These are phyloP conservation scores for Macrocentrus cingulum DNA, from an alignment of 1,140 invertebrate species.

Conservation along the genomic window DNA sequence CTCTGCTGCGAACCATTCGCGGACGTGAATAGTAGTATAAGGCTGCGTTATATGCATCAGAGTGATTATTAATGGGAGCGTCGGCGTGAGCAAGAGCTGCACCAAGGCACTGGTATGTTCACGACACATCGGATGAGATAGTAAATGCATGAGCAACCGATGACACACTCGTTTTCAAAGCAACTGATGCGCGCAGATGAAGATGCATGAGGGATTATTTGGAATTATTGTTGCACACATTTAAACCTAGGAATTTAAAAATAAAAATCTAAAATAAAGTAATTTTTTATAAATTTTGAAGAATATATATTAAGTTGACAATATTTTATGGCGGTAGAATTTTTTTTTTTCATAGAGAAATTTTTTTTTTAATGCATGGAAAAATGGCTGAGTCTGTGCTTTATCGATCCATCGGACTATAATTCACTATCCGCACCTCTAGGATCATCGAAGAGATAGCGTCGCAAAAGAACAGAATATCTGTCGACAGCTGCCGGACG, in stretches of 20 bases:
- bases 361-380: too few species aligned
- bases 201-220: too few species aligned
- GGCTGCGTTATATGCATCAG: constrained; percentile 48
- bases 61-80: constrained; percentile 52
- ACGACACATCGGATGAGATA: constrained; percentile 33
- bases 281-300: too few species aligned
- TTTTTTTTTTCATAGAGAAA: too few species aligned
- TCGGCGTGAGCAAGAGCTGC: constrained; percentile 44
- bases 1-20: neutral
- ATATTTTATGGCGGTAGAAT: too few species aligned
- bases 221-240: too few species aligned
- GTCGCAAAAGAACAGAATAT: constrained; percentile 45
- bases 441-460: constrained; percentile 40
- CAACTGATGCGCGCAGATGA: too few species aligned
- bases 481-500: constrained; percentile 44
- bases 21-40: constrained; percentile 38
- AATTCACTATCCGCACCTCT: constrained; percentile 43
- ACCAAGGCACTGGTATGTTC: constrained; percentile 41
- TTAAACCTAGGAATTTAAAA: too few species aligned
- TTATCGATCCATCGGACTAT: constrained; percentile 42
- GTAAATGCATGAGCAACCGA: neutral
- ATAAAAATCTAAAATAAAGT: too few species aligned
- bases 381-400: constrained; percentile 33
- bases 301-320: too few species aligned
- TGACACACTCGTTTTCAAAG: neutral